These are phyloP conservation scores for Lasiurus borealis DNA, from an alignment of 2,113 vertebrate genomes.

Conservation along the genomic window DNA sequence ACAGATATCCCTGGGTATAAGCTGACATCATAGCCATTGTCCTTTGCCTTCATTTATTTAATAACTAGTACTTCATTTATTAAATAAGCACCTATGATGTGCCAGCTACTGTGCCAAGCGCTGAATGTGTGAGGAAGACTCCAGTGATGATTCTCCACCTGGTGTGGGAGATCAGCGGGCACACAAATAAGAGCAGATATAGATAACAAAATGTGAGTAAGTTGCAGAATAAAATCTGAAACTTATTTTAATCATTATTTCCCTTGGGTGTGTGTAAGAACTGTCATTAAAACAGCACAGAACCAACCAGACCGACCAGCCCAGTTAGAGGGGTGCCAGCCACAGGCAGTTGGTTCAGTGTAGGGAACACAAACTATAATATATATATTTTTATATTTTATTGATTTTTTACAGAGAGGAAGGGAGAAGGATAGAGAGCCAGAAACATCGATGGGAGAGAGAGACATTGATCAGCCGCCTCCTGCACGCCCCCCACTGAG, in stretches of 20 bases:
- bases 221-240: background rate
- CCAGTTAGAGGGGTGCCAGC: fast-evolving
- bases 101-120: background rate
- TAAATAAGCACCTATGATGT: background rate
- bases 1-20: background rate
- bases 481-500: no score
- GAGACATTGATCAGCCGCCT: no score
- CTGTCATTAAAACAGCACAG: background rate
- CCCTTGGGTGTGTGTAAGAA: background rate
- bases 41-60: background rate
- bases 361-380: background rate
- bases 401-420: no score
- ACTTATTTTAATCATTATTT: conserved; percentile 36
- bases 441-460: no score
- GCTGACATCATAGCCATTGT: background rate
- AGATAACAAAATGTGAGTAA: background rate
- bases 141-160: background rate
- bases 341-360: background rate
- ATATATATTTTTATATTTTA: no score
- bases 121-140: background rate
- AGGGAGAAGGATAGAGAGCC: no score
- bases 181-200: background rate
- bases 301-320: background rate
- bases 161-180: background rate
- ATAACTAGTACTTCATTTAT: background rate